These are phyloP conservation scores for Avahi laniger DNA, from an alignment of 2,797 vertebrate genomes.

Conservation along the genomic window DNA sequence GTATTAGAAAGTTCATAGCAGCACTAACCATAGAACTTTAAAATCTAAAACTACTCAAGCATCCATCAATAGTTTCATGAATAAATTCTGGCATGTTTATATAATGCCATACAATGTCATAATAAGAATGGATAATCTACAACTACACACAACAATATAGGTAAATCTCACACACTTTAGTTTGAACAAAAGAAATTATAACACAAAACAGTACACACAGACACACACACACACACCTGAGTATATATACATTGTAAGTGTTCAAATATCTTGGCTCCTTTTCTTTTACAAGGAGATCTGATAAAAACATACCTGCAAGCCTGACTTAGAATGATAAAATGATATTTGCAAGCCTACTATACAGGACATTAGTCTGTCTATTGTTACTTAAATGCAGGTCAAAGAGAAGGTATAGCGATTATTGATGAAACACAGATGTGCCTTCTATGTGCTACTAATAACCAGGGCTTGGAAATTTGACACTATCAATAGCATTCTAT, in stretches of 20 bases:
- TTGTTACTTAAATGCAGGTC: background rate
- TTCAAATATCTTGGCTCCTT: background rate
- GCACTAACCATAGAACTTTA: background rate
- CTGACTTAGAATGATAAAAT: background rate
- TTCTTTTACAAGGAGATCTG: background rate
- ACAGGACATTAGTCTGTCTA: background rate
- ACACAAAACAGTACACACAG: background rate
- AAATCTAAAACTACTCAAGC: background rate
- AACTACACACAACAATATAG: too few species aligned
- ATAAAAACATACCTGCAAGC: background rate
- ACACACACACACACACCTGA: background rate
- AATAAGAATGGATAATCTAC: background rate
- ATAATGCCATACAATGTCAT: background rate
- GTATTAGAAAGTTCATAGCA: background rate
- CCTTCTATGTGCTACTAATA: background rate
- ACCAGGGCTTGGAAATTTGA: background rate
- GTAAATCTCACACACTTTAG: background rate
- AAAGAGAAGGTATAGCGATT: background rate
- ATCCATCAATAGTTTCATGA: background rate
- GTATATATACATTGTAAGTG: background rate
- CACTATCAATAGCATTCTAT: background rate
- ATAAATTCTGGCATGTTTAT: background rate
- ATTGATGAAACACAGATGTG: background rate
- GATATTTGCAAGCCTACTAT: background rate
- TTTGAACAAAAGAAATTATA: background rate